A percentile compares a stretch with the other conserved stretches of the same genome.
phyloP scores from a whole-genome alignment of 1,140 invertebrate genomes.

The Drosophila pectinifera region DNA sequence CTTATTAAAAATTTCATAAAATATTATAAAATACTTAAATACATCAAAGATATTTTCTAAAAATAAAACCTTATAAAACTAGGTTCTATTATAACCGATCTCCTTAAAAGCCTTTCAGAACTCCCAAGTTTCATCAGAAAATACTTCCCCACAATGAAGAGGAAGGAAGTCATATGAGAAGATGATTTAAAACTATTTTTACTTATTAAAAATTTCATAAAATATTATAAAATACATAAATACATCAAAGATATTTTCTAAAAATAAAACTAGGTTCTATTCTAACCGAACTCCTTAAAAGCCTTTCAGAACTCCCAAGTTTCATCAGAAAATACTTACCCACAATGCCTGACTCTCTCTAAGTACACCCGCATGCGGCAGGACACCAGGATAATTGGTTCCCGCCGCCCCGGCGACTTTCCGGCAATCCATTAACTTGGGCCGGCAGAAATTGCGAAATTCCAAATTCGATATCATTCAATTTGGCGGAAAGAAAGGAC shows the following conservation, averaged over 20 bases:
- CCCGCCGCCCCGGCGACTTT: not conserved
- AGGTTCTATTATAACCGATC: not conserved
- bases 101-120: not conserved
- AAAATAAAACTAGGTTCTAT: not conserved
- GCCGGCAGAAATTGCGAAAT: constrained; percentile 53
- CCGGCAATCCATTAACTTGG: constrained; percentile 62
- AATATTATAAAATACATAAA: not conserved
- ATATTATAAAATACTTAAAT: not conserved
- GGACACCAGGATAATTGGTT: constrained; percentile 19
- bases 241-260: too few relatives aligned
- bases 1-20: too few relatives aligned
- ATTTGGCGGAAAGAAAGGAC: constrained; percentile 41
- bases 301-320: not conserved
- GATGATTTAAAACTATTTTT: too few relatives aligned
- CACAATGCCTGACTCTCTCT: not conserved
- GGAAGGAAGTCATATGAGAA: not conserved
- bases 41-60: too few relatives aligned
- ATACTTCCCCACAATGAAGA: not conserved
- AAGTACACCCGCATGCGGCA: not conserved
- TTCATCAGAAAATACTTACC: too few relatives aligned
- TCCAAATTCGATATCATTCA: constrained; percentile 69
- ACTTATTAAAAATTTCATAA: too few relatives aligned
- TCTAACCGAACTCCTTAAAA: not conserved
- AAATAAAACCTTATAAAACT: too few relatives aligned
- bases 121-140: not conserved